Conservation (phyloP, 2,797 vertebrate genomes). For the Calcarius lapponicus region DNA sequence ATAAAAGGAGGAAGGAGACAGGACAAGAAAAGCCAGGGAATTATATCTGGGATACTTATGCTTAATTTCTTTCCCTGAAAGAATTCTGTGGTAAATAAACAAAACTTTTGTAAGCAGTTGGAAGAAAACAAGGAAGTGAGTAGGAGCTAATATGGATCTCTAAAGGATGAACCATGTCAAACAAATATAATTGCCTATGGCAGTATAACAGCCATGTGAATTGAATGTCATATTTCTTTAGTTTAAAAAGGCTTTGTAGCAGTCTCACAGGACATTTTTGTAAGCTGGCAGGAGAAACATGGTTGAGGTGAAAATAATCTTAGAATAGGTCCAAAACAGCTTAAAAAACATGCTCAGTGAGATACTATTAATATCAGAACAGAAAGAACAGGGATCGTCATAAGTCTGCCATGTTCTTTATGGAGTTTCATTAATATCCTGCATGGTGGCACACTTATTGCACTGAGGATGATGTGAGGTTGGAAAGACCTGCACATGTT, state of each 20-base stretch:
- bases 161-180: background rate
- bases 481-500: background rate
- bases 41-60: background rate
- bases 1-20: background rate
- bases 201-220: background rate
- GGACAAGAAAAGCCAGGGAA: background rate
- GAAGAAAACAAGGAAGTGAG: background rate
- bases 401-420: background rate
- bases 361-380: background rate
- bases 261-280: background rate
- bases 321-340: background rate
- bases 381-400: rapidly evolving
- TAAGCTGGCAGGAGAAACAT: background rate
- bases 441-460: background rate
- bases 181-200: background rate
- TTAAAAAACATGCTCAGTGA: background rate
- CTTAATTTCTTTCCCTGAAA: background rate
- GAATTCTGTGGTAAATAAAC: background rate
- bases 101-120: background rate
- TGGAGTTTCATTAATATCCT: background rate
- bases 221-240: background rate
- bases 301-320: background rate
- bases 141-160: background rate
- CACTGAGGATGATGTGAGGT: background rate
- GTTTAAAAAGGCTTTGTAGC: background rate